Evolutionary conservation across 1,140 invertebrate species (phyloP).

Genomic region (Nebria ingens): DNA sequence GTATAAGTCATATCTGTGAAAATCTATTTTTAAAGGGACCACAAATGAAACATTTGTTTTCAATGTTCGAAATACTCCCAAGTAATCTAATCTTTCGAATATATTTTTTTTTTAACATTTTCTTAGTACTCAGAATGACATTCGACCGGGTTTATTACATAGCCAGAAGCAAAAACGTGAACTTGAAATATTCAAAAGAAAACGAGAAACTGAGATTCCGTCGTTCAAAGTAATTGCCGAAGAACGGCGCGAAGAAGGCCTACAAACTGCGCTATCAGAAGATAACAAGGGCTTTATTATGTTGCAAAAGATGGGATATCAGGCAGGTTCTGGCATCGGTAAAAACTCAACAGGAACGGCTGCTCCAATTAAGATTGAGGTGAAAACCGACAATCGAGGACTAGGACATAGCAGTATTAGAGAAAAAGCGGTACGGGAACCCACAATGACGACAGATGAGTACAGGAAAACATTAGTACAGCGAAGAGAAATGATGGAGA

Average conservation of each 20-base stretch:
- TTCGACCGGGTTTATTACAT: conserved; percentile 1
- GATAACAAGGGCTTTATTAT: neutral
- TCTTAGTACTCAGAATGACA: too few species aligned
- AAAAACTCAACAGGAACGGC: neutral
- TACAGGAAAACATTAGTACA: neutral
- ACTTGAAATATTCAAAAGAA: neutral
- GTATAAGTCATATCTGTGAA: too few species aligned
- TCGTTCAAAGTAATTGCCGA: neutral
- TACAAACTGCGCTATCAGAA: neutral
- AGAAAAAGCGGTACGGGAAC: neutral
- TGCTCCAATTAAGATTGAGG: neutral
- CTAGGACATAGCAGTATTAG: neutral
- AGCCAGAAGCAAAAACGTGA: neutral
- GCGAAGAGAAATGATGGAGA: neutral
- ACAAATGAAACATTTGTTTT: too few species aligned
- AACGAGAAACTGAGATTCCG: neutral
- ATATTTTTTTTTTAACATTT: too few species aligned
- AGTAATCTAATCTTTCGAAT: too few species aligned
- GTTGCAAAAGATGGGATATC: neutral
- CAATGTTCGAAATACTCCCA: too few species aligned
- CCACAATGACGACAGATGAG: neutral
- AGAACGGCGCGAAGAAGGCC: neutral
- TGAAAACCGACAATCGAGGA: neutral
- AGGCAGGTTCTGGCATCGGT: neutral
- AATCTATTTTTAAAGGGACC: too few species aligned